phyloP scores from a whole-genome alignment of 2,113 vertebrate genomes.

The Phyllopteryx taeniolatus region DNA sequence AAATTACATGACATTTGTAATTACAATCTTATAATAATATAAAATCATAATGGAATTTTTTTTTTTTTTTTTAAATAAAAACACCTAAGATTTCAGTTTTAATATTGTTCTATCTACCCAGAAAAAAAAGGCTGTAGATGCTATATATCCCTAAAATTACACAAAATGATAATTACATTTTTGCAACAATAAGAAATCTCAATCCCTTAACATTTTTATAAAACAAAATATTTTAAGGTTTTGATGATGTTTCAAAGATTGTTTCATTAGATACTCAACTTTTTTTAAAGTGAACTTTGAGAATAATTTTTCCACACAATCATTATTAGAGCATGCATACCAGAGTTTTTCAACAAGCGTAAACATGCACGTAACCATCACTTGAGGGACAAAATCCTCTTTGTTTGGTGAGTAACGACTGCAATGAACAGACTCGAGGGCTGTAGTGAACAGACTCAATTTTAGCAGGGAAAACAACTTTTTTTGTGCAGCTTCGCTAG shows the following conservation, averaged over 20 bases:
- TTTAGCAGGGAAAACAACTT: background rate
- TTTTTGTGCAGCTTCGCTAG: background rate
- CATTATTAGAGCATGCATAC: background rate
- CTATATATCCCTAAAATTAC: no score
- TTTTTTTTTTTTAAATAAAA: background rate
- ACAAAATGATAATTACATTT: background rate
- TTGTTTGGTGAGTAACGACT: constrained; percentile 6
- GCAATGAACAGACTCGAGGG: background rate
- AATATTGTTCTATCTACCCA: background rate
- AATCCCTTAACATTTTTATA: background rate
- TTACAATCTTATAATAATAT: background rate
- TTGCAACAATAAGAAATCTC: background rate
- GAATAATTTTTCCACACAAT: background rate
- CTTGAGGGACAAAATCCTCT: background rate
- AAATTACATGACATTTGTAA: background rate
- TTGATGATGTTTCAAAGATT: background rate
- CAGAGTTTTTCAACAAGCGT: background rate
- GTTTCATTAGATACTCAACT: background rate
- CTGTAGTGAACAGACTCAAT: constrained; percentile 4
- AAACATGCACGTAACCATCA: background rate
- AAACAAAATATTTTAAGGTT: background rate
- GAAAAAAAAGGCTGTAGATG: background rate
- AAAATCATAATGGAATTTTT: background rate
- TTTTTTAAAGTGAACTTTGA: background rate
- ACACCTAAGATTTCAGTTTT: background rate